These are phyloP conservation scores for Eubucco bourcierii DNA, from an alignment of 2,113 vertebrate genomes.

Conservation along the genomic window DNA sequence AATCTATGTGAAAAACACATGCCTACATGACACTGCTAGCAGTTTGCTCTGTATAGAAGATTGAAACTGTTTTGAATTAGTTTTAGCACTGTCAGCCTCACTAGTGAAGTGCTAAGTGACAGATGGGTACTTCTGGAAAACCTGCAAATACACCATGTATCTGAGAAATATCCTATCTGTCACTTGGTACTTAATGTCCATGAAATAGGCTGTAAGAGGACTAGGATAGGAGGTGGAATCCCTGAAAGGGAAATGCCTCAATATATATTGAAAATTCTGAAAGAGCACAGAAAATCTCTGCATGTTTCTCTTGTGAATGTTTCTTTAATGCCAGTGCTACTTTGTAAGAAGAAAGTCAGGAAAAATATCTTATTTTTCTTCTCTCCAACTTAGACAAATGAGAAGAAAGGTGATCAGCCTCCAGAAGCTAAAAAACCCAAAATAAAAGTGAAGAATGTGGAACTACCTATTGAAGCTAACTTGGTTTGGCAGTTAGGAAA, in stretches of 20 bases:
- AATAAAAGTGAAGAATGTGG: slow-evolving; percentile 82
- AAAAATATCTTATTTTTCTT: slow-evolving; percentile 21
- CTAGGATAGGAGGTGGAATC: background rate
- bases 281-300: background rate
- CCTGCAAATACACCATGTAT: background rate
- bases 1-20: background rate
- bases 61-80: background rate
- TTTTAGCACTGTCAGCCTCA: background rate
- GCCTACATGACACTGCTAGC: background rate
- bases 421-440: slow-evolving; percentile 85
- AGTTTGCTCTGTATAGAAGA: background rate
- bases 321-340: background rate
- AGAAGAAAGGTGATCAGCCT: slow-evolving; percentile 80
- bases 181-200: background rate
- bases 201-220: background rate
- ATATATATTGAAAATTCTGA: background rate
- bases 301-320: background rate
- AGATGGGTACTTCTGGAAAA: background rate
- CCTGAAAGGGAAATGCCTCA: background rate
- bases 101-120: background rate
- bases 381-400: slow-evolving; percentile 72
- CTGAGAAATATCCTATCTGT: background rate
- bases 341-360: background rate
- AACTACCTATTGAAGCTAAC: slow-evolving; percentile 79
- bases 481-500: slow-evolving; percentile 81